Evolutionary conservation across 2,113 vertebrate genomes (phyloP), one percentile per base, ranked within the genome.

Genomic region (Tringa solitaria): DNA sequence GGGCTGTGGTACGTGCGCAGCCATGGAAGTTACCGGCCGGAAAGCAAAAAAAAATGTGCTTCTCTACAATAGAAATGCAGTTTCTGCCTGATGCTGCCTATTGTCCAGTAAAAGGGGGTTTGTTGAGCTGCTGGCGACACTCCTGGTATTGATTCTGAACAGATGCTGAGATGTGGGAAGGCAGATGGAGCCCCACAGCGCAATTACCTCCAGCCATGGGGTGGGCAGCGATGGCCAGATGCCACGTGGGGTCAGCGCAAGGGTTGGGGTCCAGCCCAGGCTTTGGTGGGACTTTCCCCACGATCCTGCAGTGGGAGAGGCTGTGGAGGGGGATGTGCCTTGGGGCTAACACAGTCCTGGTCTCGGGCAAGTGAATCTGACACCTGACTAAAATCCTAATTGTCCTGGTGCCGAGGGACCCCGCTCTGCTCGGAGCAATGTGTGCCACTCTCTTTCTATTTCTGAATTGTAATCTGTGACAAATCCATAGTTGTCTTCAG

Each of bases 151-250:
- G 90, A 94, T 93, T 76, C 53, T 8, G 54, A 94, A 7, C 87
- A 94, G 95, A 57, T 93, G 95, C 72, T 59, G 90, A 48, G n/a
- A 32, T 27, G 79, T 6, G 59, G 79, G 83, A 43, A 73, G 75
- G 87, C 93, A 96, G 95, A 93, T 96, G 93, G 95, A 88, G 79
- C 90, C 83, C 86, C 8, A 3, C n/a, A 37, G 83, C 2, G 10
- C 64, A 35, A 68, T 73, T 26, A 37, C 57, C n/a, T 22, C 79
- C 77, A 1, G 5, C 3, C 14, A 23, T 7, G 59, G 79, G 87
- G 35, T 68, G 53, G 87, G 88, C 79, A 76, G 41, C 37, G 2
- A 8, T 30, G 78, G 27, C 57, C 89, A 63, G 84, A 63, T 68
- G 90, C 69, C 64, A 3, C 12, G 5, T 12, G 68, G 73, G 68